Percentiles rank a stretch among this genome's conserved stretches.
phyloP scores from a whole-genome alignment of 2,113 vertebrate species.

The Cochlearius cochlearius region DNA sequence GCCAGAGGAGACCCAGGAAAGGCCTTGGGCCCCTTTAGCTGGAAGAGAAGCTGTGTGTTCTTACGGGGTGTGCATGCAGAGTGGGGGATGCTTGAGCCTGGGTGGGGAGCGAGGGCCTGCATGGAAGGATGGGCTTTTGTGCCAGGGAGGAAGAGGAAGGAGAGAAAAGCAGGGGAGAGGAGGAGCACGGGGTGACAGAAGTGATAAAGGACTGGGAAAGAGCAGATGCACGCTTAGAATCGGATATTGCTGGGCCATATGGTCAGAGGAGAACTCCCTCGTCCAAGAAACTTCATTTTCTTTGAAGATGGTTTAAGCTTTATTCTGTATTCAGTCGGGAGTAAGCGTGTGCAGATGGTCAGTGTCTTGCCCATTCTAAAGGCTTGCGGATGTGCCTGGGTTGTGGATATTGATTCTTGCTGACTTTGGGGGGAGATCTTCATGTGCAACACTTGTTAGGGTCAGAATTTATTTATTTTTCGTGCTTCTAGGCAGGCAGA shows the following conservation, averaged over 20 bases:
- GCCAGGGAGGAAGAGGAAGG: background rate
- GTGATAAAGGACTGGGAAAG: background rate
- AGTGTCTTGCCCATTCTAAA: background rate
- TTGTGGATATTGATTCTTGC: background rate
- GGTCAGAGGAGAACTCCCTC: background rate
- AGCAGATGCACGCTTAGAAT: background rate
- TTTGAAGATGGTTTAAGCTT: background rate
- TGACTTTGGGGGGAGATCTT: background rate
- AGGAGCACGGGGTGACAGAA: rapidly evolving
- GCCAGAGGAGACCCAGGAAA: background rate
- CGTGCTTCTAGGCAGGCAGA: background rate
- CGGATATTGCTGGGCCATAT: background rate
- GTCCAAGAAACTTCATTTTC: background rate
- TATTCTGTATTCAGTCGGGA: background rate
- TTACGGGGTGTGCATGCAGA: background rate
- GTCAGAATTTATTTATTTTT: background rate
- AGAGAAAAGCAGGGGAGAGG: background rate
- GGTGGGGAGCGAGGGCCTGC: background rate
- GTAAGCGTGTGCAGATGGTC: background rate
- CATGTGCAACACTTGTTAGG: background rate
- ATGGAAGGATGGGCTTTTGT: background rate
- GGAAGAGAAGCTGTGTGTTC: background rate
- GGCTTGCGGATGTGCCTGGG: background rate
- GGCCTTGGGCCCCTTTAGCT: background rate
- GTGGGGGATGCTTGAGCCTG: background rate